Evolutionary conservation across 1,140 invertebrate genomes (phyloP), one percentile per base, ranked within the genome.

Genomic region (Mylabris phalerata): DNA sequence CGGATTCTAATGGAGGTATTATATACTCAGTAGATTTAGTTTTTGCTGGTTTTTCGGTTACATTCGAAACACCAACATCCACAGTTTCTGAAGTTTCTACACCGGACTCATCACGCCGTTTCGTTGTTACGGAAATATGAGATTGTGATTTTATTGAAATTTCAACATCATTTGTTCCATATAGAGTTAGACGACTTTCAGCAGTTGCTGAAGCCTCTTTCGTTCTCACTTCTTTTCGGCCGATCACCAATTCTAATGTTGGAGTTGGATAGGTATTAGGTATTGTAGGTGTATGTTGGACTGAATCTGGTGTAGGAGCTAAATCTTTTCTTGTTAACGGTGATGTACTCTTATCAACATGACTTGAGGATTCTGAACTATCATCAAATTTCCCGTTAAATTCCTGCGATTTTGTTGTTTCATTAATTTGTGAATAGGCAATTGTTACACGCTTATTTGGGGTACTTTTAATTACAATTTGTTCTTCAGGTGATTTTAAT

Each of bases 71-170:
- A 42, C 75, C 74, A 27, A 77, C 73, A 65, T 77, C 75, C 7
- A 77, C 71, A 38, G 68, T 72, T 60, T 77, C 69, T 7, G 75
- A 77, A 13, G 74, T 77, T 67, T 77, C 74, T 38, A 64, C 71
- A 9, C 74, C 75, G 27, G 69, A 70, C 45, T 65, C 67, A 60
- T 77, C 75, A 13, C 69, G 67, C 24, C 66, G 61, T 3, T 68
- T 74, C 6, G 73, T 76, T 4, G 76, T 78, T 9, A 79, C 71
- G 40, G 73, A 78, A 48, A 80, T 80, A 51, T 78, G 76, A 10
- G 77, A 79, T 66, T 80, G 73, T 11, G 78, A 78, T 48, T 73
- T 72, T 49, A 79, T 79, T 4, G 77, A 78, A 51, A 79, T 80
- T 70, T 80, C 76, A 11, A 79, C 72, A 62, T 79, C 75, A 49